Evolutionary conservation across 2,113 vertebrate genomes (phyloP).

Genomic region (Engystomops pustulosus): DNA sequence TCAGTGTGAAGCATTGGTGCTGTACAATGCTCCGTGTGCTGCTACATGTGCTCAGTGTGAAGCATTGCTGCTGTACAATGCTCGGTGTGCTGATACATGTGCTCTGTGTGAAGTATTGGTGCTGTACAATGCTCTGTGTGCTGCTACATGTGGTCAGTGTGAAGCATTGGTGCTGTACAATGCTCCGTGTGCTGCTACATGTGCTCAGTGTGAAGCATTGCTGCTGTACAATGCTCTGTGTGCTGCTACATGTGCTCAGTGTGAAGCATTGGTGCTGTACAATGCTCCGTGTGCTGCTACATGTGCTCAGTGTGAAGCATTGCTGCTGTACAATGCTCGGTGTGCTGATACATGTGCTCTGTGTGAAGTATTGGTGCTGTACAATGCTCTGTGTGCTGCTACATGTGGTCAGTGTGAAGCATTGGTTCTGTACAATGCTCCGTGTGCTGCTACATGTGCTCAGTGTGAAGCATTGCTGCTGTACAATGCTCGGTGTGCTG

Average conservation of each 20-base stretch:
- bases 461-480: slow-evolving; percentile 61
- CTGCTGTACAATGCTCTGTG: slow-evolving; percentile 60
- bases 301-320: slow-evolving; percentile 69
- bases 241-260: slow-evolving; percentile 73
- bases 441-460: slow-evolving; percentile 70
- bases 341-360: slow-evolving; percentile 47
- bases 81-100: slow-evolving; percentile 62
- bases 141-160: slow-evolving; percentile 65
- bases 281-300: slow-evolving; percentile 66
- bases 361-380: not conserved
- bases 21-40: slow-evolving; percentile 64
- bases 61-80: not conserved
- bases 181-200: slow-evolving; percentile 68
- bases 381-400: slow-evolving; percentile 65
- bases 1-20: slow-evolving; percentile 64
- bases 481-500: slow-evolving; percentile 62
- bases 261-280: not conserved
- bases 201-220: slow-evolving; percentile 67
- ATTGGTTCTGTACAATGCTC: slow-evolving; percentile 44
- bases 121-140: slow-evolving; percentile 62
- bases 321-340: slow-evolving; percentile 54
- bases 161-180: not conserved
- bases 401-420: slow-evolving; percentile 60
- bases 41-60: slow-evolving; percentile 72
- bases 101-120: too few species aligned